Evolutionary conservation across 2,113 vertebrate genomes (phyloP), one percentile per base, ranked within the genome.

Genomic region (Lycaon pictus): DNA sequence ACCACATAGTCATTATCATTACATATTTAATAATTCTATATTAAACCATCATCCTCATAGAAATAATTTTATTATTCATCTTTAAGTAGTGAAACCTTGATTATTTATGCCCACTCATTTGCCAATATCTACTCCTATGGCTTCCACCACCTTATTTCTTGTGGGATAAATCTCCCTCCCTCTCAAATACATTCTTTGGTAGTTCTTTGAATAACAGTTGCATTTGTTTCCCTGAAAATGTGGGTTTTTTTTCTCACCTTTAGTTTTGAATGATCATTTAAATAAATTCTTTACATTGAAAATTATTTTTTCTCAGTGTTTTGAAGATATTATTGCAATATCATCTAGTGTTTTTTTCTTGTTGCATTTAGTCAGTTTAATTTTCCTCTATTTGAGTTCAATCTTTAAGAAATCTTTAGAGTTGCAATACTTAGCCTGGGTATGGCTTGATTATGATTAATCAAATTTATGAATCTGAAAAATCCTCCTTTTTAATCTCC

Each of bases 381-480:
- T 62, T 87, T 56, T 32, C 12, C 43, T 82, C 12, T 81, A 43
- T 65, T 60, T 96, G 9, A 96, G 20, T 88, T 11, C 15, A 32
- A 77, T 56, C 37, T 88, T 82, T 81, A 82, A 92, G 80, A 7
- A 95, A 37, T 17, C 55, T 91, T 80, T 91, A n/a, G 65, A 63
- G 7, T 77, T 67, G 22, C 13, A 43, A 12, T 92, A 37, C 11
- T n/a, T 58, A 62, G 4, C 25, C n/a, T 56, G 19, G 1, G 3
- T 16, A 1, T 71, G 3, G 2, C 5, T n/a, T 89, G 69, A 81
- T 76, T 74, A 43, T 72, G 93, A 67, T 48, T 60, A 11, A 11
- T 32, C 17, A 4, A 35, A 58, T 23, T 58, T 48, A 69, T 92
- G 23, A 76, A 82, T 82, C 60, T 85, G 22, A 94, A 92, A 90